Conservation (phyloP, 1,140 invertebrate genomes). For the Patella vulgata region DNA sequence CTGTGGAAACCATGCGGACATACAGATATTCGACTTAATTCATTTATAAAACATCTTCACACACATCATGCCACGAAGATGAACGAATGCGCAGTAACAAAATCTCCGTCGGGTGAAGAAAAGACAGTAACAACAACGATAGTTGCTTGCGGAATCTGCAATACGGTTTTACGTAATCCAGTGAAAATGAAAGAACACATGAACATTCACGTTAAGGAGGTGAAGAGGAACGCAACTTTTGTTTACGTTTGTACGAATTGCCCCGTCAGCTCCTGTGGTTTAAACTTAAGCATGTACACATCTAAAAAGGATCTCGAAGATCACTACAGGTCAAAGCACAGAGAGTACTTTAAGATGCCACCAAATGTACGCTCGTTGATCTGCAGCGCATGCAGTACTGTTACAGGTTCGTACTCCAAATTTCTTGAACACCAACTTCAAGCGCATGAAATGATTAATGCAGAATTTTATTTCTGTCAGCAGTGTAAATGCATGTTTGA, state of each 20-base stretch:
- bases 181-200: too few relatives aligned
- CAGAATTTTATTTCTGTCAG: too few relatives aligned
- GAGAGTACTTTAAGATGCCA: conserved; percentile 9
- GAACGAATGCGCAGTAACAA: not conserved
- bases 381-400: too few relatives aligned
- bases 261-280: not conserved
- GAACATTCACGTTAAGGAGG: not conserved
- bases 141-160: too few relatives aligned
- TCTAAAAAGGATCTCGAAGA: not conserved
- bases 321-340: conserved; percentile 1
- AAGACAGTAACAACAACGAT: too few relatives aligned
- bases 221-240: conserved; percentile 7
- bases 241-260: conserved; percentile 15
- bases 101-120: too few relatives aligned
- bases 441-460: too few relatives aligned
- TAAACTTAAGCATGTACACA: conserved; percentile 5
- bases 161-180: too few relatives aligned
- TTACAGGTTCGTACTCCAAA: too few relatives aligned
- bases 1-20: conserved; percentile 1
- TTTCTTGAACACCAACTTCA: too few relatives aligned
- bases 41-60: conserved; percentile 1
- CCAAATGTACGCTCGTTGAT: too few relatives aligned
- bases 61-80: not conserved
- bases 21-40: not conserved
- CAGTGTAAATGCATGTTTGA: too few relatives aligned